phyloP scores from a whole-genome alignment of 2,113 vertebrate genomes.

The Lynx canadensis region DNA sequence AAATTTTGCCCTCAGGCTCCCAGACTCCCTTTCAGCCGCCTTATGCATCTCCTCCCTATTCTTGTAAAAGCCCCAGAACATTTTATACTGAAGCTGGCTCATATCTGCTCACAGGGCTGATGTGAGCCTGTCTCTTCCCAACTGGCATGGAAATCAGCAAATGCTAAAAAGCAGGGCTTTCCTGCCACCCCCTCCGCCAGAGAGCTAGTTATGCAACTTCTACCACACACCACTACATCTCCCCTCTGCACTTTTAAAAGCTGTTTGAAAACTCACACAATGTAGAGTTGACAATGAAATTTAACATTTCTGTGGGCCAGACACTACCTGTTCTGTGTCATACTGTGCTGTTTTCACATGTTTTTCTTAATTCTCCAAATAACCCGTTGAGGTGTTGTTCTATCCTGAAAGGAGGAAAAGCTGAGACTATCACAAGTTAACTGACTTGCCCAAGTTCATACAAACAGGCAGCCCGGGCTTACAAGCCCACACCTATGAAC shows the following conservation, averaged over 20 bases:
- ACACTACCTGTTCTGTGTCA: background rate
- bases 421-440: background rate
- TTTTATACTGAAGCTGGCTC: background rate
- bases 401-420: background rate
- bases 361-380: slow-evolving; percentile 43
- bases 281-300: background rate
- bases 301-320: background rate
- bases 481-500: background rate
- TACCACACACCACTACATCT: background rate
- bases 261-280: background rate
- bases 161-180: background rate
- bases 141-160: background rate
- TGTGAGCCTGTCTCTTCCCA: background rate
- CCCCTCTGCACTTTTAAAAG: background rate
- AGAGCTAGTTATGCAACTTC: background rate
- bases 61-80: background rate
- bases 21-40: background rate
- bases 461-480: background rate
- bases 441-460: background rate
- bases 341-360: background rate
- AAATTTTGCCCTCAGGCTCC: background rate
- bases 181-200: background rate
- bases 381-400: background rate
- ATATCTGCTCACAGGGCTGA: background rate
- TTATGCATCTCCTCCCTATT: background rate